phyloP scores from a whole-genome alignment of 2,113 vertebrate species.

The Passer montanus region DNA sequence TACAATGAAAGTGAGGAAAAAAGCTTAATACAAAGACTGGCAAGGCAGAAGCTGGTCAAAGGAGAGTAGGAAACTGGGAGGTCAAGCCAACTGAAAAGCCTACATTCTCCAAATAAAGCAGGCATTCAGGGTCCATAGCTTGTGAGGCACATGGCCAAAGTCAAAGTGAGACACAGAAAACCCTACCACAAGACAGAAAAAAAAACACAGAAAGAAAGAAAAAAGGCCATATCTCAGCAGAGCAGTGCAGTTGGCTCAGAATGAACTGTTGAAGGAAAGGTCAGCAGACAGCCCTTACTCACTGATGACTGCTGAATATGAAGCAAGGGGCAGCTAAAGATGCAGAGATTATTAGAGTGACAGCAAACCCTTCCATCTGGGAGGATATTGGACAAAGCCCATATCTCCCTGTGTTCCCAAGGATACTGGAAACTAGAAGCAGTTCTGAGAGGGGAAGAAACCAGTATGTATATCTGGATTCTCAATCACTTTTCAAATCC shows the following conservation, averaged over 20 bases:
- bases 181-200: neutral
- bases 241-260: slow-evolving; percentile 1
- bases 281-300: slow-evolving; percentile 3
- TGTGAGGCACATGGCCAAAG: slow-evolving; percentile 29
- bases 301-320: neutral
- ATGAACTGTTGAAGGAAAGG: neutral
- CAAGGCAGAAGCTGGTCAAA: neutral
- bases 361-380: neutral
- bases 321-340: neutral
- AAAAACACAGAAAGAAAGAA: neutral
- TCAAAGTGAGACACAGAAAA: slow-evolving; percentile 32
- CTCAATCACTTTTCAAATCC: neutral
- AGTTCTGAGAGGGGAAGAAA: neutral
- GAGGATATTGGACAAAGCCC: neutral
- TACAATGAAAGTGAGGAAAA: neutral
- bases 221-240: neutral
- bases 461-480: neutral
- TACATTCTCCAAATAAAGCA: neutral
- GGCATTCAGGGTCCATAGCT: neutral
- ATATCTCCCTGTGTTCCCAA: neutral
- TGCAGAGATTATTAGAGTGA: neutral
- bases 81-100: slow-evolving; percentile 20
- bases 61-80: neutral
- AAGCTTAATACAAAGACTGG: neutral
- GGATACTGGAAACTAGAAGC: neutral